These are phyloP conservation scores for Dryas iulia DNA, from an alignment of 1,140 invertebrate genomes.

Conservation along the genomic window DNA sequence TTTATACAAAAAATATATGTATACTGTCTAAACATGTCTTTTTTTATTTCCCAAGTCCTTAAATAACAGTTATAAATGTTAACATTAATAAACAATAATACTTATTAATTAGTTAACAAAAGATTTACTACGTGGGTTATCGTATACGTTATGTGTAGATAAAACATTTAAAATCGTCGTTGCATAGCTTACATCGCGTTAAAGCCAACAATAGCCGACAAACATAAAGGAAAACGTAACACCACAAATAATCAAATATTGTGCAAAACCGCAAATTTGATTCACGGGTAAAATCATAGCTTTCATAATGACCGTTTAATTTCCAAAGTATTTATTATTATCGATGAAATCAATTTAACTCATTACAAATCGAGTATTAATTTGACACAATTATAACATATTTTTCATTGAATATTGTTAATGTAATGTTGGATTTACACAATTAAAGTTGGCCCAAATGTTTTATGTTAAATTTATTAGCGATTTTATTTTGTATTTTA, in stretches of 20 bases:
- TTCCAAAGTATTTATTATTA: conserved; percentile 18
- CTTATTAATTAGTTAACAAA: no score
- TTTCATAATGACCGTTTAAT: conserved; percentile 21
- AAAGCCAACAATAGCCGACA: not conserved
- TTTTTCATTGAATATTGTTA: conserved; percentile 5
- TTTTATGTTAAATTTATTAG: not conserved
- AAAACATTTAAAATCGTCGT: no score
- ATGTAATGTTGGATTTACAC: not conserved
- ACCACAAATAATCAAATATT: conserved; percentile 21
- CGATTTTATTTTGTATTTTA: no score
- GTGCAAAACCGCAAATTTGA: conserved; percentile 22
- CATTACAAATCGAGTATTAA: conserved; percentile 6
- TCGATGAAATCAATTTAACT: conserved; percentile 16
- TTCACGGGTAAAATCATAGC: conserved; percentile 13
- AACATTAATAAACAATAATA: no score
- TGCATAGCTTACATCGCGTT: no score
- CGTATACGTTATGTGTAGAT: no score
- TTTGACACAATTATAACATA: conserved; percentile 2
- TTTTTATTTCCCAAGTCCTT: no score
- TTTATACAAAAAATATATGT: no score
- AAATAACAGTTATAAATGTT: no score
- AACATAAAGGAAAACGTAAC: not conserved
- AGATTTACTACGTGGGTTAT: no score
- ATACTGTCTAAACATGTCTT: no score
- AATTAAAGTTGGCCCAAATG: not conserved